A percentile compares a stretch with the other conserved stretches of the same genome.
Conservation (phyloP, 1,140 invertebrate species). For the Brachionus rubens region DNA sequence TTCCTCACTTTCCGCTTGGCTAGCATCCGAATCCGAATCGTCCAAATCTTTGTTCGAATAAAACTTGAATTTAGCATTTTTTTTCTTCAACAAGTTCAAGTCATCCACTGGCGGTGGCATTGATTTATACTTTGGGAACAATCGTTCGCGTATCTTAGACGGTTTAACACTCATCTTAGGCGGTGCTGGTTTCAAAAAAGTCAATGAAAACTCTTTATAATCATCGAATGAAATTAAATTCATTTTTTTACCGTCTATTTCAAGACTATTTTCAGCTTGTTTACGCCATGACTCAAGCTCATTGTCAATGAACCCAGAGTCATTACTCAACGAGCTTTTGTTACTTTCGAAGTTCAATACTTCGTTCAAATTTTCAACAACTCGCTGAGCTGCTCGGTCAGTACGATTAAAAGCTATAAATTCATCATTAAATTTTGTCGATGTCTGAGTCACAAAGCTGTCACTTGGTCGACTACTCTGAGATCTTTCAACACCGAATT, state of each 20-base stretch:
- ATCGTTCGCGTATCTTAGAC: slow-evolving; percentile 53
- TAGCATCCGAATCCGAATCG: slow-evolving; percentile 49
- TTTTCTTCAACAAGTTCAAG: slow-evolving; percentile 7
- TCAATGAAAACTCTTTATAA: slow-evolving; percentile 43
- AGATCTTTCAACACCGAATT: background rate
- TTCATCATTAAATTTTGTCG: background rate
- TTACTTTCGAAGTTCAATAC: background rate
- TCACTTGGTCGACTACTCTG: background rate
- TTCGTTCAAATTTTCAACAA: background rate
- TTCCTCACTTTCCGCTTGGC: slow-evolving; percentile 44
- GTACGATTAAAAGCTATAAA: background rate
- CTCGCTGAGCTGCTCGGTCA: background rate
- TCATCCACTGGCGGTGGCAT: slow-evolving; percentile 16
- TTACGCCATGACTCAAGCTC: background rate
- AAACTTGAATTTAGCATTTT: background rate
- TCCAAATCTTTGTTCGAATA: slow-evolving; percentile 41
- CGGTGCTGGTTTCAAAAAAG: slow-evolving; percentile 59
- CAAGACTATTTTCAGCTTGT: background rate
- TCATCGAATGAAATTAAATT: background rate
- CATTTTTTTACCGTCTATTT: slow-evolving; percentile 2
- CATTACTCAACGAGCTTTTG: background rate
- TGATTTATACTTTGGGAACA: slow-evolving; percentile 56
- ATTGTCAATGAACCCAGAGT: background rate
- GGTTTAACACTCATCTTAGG: slow-evolving; percentile 57
- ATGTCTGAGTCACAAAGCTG: background rate